These are phyloP conservation scores for Labeo rohita DNA, from an alignment of 2,113 vertebrate species.

Conservation along the genomic window DNA sequence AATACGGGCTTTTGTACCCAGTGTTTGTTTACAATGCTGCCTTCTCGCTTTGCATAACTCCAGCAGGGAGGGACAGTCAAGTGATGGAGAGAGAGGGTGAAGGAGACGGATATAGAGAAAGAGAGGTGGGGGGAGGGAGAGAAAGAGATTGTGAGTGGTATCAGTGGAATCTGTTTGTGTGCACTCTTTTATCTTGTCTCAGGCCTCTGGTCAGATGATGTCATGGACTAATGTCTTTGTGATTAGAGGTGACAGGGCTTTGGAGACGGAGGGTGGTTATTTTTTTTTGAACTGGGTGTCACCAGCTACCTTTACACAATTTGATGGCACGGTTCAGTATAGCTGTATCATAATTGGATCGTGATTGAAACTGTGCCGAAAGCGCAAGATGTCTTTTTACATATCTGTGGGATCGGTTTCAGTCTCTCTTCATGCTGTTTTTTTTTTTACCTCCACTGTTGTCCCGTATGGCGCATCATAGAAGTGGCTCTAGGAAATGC, in stretches of 20 bases:
- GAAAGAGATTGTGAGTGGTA: constrained; percentile 67
- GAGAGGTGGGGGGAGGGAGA: constrained; percentile 52
- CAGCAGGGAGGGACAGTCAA: constrained; percentile 71
- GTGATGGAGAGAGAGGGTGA: constrained; percentile 65
- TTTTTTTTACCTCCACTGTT: not conserved
- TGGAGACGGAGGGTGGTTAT: not conserved
- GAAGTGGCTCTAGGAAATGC: not conserved
- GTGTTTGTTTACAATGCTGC: constrained; percentile 75
- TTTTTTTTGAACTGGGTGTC: not conserved
- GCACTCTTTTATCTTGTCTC: constrained; percentile 69
- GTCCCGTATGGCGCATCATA: not conserved
- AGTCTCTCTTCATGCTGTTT: not conserved
- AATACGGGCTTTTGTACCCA: constrained; percentile 74
- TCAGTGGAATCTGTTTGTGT: constrained; percentile 64
- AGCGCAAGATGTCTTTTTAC: not conserved
- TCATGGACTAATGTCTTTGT: constrained; percentile 64
- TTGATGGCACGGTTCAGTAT: not conserved
- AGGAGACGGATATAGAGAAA: constrained; percentile 65
- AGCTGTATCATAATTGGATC: not conserved
- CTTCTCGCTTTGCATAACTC: constrained; percentile 78
- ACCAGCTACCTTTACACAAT: not conserved
- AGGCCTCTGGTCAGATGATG: constrained; percentile 61
- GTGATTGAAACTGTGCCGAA: not conserved
- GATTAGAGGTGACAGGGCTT: constrained; percentile 37
- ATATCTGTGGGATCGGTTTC: not conserved